Evolutionary conservation across 2,113 vertebrate species (phyloP), one percentile per base, ranked within the genome.

Genomic region (Tachysurus fulvidraco): DNA sequence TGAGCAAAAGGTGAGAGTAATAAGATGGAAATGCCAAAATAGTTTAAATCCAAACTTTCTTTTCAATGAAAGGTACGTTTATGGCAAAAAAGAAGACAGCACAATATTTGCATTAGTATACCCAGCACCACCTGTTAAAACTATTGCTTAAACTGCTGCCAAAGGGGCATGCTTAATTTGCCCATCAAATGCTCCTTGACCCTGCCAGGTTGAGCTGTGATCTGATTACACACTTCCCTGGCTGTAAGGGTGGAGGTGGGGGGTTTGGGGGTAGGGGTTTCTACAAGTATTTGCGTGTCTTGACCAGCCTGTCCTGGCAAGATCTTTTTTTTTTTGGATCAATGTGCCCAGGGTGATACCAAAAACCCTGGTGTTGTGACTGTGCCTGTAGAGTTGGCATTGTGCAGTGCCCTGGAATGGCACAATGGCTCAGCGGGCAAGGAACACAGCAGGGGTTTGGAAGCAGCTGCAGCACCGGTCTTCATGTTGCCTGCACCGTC

Each of bases 401-500:
- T 90, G 88, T 91, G 87, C 74, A 50, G 12, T 73, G 83, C 83
- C 87, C 83, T 84, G 90, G 87, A 92, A 85, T 87, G 81, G 92
- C 92, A 95, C 92, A 94, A 93, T 94, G 92, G 92, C 94, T 87
- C 92, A 91, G 93, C 92, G 92, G 92, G 94, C 89, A 90, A 74
- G 36, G 89, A 89, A 89, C 86, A 91, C 85, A 91, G 89, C 64
- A 59, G 85, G 89, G 88, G 89, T 83, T 86, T 60, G 36, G 84
- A 88, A 89, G 91, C 93, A 93, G 93, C 92, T 93, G 92, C 90
- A 88, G 89, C 83, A 69, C 86, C 57, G 55, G 78, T 69, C 57
- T 14, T 85, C 88, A 84, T 78, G 73, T 64, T 81, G 85, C 79
- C 77, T 71, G 60, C 28, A 57, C 30, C 9, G 14, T 64, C 86